Percentiles rank a stretch among this genome's conserved stretches.
Conservation (phyloP, 2,888 invertebrate genomes). For the Baccha elongata region DNA sequence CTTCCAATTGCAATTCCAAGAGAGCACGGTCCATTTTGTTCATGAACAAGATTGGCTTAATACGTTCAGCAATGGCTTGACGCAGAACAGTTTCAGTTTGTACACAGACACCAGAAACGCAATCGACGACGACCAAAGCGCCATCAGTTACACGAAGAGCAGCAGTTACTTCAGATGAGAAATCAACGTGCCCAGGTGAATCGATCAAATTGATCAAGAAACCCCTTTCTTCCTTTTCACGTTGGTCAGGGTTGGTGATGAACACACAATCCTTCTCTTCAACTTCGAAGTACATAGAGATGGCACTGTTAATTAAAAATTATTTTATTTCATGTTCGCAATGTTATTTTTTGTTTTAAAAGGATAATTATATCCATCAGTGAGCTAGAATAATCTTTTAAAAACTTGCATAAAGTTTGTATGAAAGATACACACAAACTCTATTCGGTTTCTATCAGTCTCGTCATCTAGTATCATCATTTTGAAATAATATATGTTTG, state of each 20-base stretch:
- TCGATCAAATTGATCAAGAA: constrained; percentile 99
- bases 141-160: constrained; percentile 99
- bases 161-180: constrained; percentile 99
- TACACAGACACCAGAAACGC: constrained; percentile 99
- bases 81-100: constrained; percentile 99
- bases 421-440: constrained; percentile 71
- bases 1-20: constrained; percentile 96
- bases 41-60: constrained; percentile 99
- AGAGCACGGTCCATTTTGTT: constrained; percentile 99
- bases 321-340: background rate
- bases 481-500: constrained; percentile 4
- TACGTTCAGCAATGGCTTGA: constrained; percentile 99
- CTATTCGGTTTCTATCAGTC: constrained; percentile 69
- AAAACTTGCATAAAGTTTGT: constrained; percentile 36
- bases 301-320: constrained; percentile 87
- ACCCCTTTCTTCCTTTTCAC: constrained; percentile 94
- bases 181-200: constrained; percentile 99
- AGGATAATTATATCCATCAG: constrained; percentile 54
- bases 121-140: constrained; percentile 99
- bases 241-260: constrained; percentile 95
- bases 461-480: constrained; percentile 76
- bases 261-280: constrained; percentile 96
- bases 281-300: constrained; percentile 99
- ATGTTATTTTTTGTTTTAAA: background rate
- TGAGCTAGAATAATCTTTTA: constrained; percentile 55